phyloP scores from a whole-genome alignment of 1,140 invertebrate genomes.

The Pseudachorutes palmiensis region DNA sequence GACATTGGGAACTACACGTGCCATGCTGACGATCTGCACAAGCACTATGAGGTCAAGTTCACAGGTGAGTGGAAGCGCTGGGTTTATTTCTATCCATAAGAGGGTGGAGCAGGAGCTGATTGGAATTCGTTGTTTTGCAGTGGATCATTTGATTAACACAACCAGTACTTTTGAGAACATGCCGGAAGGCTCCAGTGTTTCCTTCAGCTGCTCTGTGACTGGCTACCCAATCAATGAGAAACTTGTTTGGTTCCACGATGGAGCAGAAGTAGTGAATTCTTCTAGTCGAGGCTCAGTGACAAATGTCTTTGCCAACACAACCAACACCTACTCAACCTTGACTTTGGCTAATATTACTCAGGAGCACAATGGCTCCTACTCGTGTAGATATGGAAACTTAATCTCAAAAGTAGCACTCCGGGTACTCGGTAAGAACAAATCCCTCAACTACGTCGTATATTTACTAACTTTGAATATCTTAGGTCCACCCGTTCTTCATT shows the following conservation, averaged over 20 bases:
- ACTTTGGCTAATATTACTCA: not conserved
- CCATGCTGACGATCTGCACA: conserved; percentile 15
- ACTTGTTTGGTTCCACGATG: conserved; percentile 16
- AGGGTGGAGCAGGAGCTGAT: not conserved
- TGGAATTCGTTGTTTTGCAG: not conserved
- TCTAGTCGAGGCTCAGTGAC: conserved; percentile 4
- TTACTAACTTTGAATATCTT: conserved; percentile 51
- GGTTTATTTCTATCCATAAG: not conserved
- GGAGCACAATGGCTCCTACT: not conserved
- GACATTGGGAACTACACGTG: conserved; percentile 31
- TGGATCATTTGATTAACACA: too few relatives aligned
- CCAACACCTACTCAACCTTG: not conserved
- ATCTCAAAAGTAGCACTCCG: not conserved
- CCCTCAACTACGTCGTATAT: not conserved
- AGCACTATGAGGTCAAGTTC: conserved; percentile 20
- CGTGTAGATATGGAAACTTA: conserved; percentile 1
- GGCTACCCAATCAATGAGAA: conserved; percentile 29
- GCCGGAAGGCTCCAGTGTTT: too few relatives aligned
- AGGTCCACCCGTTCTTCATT: conserved; percentile 59
- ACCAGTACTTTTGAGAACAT: too few relatives aligned
- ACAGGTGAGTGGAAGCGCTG: too few relatives aligned
- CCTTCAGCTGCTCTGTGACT: too few relatives aligned
- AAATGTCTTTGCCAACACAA: not conserved
- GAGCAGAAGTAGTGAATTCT: conserved; percentile 15
- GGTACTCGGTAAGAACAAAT: not conserved